Percentiles rank a stretch among this genome's conserved stretches.
Evolutionary conservation across 2,113 vertebrate genomes (phyloP).

Genomic region (Gallinago media): DNA sequence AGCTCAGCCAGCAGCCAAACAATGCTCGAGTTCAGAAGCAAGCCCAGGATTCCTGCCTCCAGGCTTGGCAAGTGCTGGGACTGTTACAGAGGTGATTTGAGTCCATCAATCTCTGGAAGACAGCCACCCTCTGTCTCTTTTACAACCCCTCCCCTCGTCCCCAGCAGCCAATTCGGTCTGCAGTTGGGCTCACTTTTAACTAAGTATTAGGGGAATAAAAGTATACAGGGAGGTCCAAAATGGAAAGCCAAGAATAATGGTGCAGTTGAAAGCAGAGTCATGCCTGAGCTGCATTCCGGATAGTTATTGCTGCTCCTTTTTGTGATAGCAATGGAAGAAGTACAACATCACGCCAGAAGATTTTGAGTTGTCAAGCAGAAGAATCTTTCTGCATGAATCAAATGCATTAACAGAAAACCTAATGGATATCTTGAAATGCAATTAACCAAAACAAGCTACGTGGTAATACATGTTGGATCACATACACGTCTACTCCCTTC

Average conservation of each 20-base stretch:
- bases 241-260: constrained; percentile 21
- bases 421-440: constrained; percentile 13
- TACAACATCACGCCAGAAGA: not conserved
- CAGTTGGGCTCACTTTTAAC: not conserved
- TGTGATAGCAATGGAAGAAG: not conserved
- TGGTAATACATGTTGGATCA: not conserved
- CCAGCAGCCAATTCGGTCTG: not conserved
- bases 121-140: constrained; percentile 38
- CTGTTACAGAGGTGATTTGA: constrained; percentile 5
- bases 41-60: constrained; percentile 52
- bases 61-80: constrained; percentile 10
- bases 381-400: not conserved
- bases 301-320: not conserved
- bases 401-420: constrained; percentile 20
- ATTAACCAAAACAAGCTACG: constrained; percentile 38
- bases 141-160: not conserved
- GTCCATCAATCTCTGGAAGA: constrained; percentile 47
- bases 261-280: not conserved
- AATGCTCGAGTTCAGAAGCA: constrained; percentile 24
- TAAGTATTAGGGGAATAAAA: not conserved
- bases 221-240: not conserved
- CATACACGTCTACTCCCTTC: not conserved
- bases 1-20: constrained; percentile 47
- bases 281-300: not conserved
- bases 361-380: not conserved